phyloP scores from a whole-genome alignment of 2,797 vertebrate genomes.

The Pseudocheirus occidentalis region DNA sequence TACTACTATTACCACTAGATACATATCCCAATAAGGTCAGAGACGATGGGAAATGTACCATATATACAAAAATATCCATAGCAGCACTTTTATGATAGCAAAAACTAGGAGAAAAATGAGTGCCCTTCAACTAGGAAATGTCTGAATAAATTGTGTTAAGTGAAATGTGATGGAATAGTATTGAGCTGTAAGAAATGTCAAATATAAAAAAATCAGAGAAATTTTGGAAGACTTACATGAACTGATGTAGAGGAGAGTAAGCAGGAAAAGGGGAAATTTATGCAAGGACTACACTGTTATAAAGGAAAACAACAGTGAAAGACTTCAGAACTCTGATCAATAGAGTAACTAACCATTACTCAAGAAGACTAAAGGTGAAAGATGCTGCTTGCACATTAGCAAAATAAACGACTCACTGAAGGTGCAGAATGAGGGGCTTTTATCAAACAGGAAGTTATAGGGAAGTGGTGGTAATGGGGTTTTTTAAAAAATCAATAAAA shows the following conservation, averaged over 20 bases:
- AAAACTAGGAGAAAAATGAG: neutral
- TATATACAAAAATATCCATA: neutral
- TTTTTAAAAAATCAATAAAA: neutral
- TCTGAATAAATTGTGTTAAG: neutral
- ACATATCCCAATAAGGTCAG: neutral
- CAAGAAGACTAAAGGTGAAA: neutral
- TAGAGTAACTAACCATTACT: neutral
- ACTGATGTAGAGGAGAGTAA: neutral
- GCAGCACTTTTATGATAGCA: neutral
- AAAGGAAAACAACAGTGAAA: neutral
- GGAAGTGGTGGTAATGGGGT: neutral
- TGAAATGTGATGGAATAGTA: neutral
- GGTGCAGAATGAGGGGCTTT: neutral
- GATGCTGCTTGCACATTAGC: neutral
- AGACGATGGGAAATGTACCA: neutral
- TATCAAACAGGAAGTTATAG: neutral
- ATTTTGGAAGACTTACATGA: neutral
- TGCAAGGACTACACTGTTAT: neutral
- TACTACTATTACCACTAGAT: neutral
- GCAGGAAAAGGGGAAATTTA: neutral
- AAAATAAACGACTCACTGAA: neutral
- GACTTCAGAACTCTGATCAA: neutral
- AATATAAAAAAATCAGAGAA: neutral
- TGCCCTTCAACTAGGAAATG: neutral
- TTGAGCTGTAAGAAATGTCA: neutral